Evolutionary conservation across 2,888 invertebrate genomes (phyloP), one percentile per base, ranked within the genome.

Genomic region (Meta bourneti): DNA sequence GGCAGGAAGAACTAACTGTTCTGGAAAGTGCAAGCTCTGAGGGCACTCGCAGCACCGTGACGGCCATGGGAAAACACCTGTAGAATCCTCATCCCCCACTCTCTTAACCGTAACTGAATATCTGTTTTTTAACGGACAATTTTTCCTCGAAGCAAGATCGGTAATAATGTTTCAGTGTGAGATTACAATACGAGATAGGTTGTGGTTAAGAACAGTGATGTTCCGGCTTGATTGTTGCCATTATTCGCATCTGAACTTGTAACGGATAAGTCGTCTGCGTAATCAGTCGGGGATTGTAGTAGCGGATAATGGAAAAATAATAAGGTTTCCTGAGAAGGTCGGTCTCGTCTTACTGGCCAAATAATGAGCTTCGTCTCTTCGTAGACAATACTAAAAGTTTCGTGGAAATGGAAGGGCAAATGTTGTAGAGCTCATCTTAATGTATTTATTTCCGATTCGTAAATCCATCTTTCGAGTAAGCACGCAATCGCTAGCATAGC

Each of bases 21-120:
- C 83, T 82, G 51, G 85, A 90, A 86, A 90, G 84, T 84, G 79
- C 79, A 19, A 19, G 49, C 80, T 69, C 82, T 74, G 75, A 90
- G 90, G 90, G 90, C 90, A 90, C 81, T 49, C 82, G 71, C 51
- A 78, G 48, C 51, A 87, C 34, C 91, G 87, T 87, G 87, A 91
- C 91, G 91, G 87, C 87, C 91, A 87, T 91, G 91, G 91, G 91
- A 91, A 91, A 91, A 78, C 87, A 91, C 91, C 91, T 91, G 91
- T 91, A 77, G 77, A 78, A 16, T 52, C 80, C 82, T 81, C 87
- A 52, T 52, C 78, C 90, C 52, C 79, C 74, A 69, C 72, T 77
- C 20, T 74, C 16, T 54, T 90, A 86, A 77, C 69, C 81, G 85
- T 86, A 86, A 90, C 90, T 81, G 79, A 80, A 51, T 79, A 78